Base-by-base conservation (phyloP, 2,888 invertebrate species). In the Euclidia mi region DNA sequence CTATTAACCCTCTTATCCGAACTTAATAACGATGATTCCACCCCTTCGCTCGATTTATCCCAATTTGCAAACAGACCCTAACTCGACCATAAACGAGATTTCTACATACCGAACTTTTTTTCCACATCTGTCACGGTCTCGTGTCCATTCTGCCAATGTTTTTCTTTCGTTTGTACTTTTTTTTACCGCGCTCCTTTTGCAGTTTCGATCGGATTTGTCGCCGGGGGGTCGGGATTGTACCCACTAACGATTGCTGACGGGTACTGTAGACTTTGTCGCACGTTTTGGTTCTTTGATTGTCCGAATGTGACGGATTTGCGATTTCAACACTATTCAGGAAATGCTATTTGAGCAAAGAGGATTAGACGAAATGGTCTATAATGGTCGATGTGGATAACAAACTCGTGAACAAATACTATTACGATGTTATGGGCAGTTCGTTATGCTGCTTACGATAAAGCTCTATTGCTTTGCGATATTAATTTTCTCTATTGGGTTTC, bases 271-370 rank as follows among this genome's bases (percentile, higher is more conserved):
- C 80, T 73, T 82, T 81, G 78, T 81, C 79, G 81, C 79, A 79
- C 79, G 81, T 88, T 84, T 84, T 83, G 82, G 84, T 86, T 85
- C 81, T 88, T 88, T 88, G 90, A 90, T 91, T 91, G 92, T 91
- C 90, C 87, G 86, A 90, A 88, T 89, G 88, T 87, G 88, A 89
- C 84, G 88, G 90, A 90, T 91, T 89, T 90, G 88, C 85, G 87
- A 86, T 83, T 85, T 83, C 76, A 81, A 81, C 76, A 76, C 78
- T 78, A 78, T 87, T 88, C 78, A 68, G 74, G 78, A 79, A 83
- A 79, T 76, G 79, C 81, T 82, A 83, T 88, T 86, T 81, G 82
- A 81, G 81, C 70, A 87, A 87, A 90, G 88, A 76, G 90, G 86
- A 85, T 86, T 86, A 85, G 66, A 79, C 71, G 66, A 65, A 71